These are phyloP conservation scores for Pterobdella sp. DNA, from an alignment of 2,888 invertebrate genomes.

Conservation along the genomic window DNA sequence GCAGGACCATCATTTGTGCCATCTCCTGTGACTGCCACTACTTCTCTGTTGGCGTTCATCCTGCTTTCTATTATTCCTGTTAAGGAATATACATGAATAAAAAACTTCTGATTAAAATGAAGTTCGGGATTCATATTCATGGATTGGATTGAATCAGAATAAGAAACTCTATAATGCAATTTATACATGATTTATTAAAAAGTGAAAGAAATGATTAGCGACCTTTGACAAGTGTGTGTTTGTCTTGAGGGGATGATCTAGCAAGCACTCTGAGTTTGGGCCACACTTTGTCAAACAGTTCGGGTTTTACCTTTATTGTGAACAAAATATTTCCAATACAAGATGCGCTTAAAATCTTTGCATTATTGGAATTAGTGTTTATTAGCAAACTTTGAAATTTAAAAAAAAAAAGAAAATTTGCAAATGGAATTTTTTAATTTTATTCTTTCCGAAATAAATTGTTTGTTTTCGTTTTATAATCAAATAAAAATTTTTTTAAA, in stretches of 20 bases:
- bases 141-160: background rate
- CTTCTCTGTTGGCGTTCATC: constrained; percentile 77
- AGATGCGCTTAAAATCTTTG: background rate
- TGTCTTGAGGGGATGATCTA: constrained; percentile 96
- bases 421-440: background rate
- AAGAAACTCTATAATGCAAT: background rate
- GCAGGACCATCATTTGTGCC: constrained; percentile 95
- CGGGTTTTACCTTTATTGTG: constrained; percentile 69
- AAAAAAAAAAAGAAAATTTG: background rate
- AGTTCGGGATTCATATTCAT: too few relatives aligned
- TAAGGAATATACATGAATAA: too few relatives aligned
- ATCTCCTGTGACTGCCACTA: constrained; percentile 96
- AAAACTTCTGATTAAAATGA: too few relatives aligned
- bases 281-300: constrained; percentile 91
- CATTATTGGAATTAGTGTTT: background rate
- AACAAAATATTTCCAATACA: too few relatives aligned
- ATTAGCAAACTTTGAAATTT: background rate
- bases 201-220: background rate
- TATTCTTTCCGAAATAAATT: too few relatives aligned
- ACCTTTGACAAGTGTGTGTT: constrained; percentile 88
- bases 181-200: background rate
- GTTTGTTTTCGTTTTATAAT: too few relatives aligned
- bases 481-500: too few relatives aligned
- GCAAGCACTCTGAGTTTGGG: constrained; percentile 89
- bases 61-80: constrained; percentile 86